phyloP scores from a whole-genome alignment of 2,797 vertebrate species.

The Cossypha caffra region DNA sequence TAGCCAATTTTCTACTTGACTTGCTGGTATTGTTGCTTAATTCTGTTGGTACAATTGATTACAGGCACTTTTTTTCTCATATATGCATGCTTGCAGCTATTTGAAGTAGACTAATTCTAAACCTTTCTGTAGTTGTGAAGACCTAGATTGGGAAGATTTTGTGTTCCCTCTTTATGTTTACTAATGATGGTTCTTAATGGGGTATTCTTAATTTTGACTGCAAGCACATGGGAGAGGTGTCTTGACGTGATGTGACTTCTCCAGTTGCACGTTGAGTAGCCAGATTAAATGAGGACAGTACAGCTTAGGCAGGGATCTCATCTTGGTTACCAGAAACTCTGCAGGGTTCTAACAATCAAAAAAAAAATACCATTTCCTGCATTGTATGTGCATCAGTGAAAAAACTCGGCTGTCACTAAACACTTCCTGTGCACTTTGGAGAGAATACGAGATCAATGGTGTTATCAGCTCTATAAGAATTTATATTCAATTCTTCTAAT shows the following conservation, averaged over 20 bases:
- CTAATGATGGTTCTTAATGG: not conserved
- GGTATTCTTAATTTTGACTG: not conserved
- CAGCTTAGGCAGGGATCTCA: not conserved
- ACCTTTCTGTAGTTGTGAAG: not conserved
- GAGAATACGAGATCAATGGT: not conserved
- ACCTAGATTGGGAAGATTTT: not conserved
- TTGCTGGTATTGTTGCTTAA: conserved; percentile 5
- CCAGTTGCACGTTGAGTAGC: not conserved
- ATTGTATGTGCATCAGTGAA: not conserved
- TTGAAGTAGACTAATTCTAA: not conserved
- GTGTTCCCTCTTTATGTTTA: not conserved
- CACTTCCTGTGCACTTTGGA: not conserved
- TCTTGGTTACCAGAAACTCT: not conserved
- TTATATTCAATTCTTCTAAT: not conserved
- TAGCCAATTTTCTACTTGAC: conserved; percentile 4
- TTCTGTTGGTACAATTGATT: not conserved
- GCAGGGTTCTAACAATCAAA: not conserved
- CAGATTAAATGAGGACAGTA: not conserved
- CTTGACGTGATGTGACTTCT: not conserved
- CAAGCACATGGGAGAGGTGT: not conserved
- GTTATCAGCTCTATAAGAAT: not conserved
- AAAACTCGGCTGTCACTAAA: not conserved
- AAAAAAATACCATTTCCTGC: not conserved
- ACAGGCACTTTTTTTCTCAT: not conserved
- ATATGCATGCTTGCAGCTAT: not conserved